Evolutionary conservation across 2,113 vertebrate species (phyloP).

Genomic region (Paratilapia polleni): DNA sequence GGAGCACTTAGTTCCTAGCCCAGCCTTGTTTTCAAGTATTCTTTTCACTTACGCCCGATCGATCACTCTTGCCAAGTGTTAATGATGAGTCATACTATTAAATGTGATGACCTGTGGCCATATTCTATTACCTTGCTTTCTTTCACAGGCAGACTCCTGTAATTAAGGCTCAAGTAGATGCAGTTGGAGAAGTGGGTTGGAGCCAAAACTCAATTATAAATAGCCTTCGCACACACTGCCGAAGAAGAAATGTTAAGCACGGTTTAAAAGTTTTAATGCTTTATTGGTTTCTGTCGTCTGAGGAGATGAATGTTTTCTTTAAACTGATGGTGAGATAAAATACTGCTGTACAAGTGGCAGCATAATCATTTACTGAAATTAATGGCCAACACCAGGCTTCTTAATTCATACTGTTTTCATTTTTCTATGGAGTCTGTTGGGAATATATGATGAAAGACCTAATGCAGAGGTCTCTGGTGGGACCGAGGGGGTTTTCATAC

Average conservation of each 20-base stretch:
- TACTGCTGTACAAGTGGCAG: constrained; percentile 47
- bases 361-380: constrained; percentile 63
- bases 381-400: constrained; percentile 22
- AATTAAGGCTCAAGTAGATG: constrained; percentile 59
- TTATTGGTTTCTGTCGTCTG: constrained; percentile 40
- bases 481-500: constrained; percentile 37
- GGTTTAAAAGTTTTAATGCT: constrained; percentile 52
- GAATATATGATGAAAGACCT: constrained; percentile 18
- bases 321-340: constrained; percentile 59
- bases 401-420: constrained; percentile 44
- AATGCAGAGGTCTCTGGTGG: constrained; percentile 26
- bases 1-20: constrained; percentile 57
- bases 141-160: constrained; percentile 38
- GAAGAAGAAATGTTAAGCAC: constrained; percentile 4
- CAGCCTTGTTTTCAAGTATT: constrained; percentile 66
- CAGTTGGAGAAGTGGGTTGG: constrained; percentile 9
- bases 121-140: constrained; percentile 58
- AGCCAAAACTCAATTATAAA: constrained; percentile 55
- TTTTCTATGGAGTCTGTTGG: constrained; percentile 37
- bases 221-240: not conserved
- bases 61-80: constrained; percentile 68
- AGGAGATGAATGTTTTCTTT: constrained; percentile 56
- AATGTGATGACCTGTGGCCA: constrained; percentile 67
- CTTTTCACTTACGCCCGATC: constrained; percentile 66
- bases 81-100: constrained; percentile 78